Percentiles rank a stretch among this genome's conserved stretches.
Conservation (phyloP, 2,113 vertebrate species). For the Ovis canadensis region DNA sequence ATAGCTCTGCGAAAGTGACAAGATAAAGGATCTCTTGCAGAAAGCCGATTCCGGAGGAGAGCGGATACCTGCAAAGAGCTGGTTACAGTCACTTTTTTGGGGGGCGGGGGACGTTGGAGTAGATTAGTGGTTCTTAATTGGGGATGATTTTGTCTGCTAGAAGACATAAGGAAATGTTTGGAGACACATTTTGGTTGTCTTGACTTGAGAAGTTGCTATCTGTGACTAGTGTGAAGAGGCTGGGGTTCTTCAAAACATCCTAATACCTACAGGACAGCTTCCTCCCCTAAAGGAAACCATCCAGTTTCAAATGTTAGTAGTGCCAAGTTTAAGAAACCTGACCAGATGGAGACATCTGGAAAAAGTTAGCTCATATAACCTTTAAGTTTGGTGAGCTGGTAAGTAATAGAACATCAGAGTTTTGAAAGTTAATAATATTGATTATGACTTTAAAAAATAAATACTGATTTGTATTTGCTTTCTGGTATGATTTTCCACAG, state of each 20-base stretch:
- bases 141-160: background rate
- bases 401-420: background rate
- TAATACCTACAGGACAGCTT: background rate
- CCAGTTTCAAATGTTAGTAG: background rate
- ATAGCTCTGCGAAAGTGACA: background rate
- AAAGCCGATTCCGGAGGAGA: background rate
- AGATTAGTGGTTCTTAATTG: background rate
- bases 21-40: background rate
- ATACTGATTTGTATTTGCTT: background rate
- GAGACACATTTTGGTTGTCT: background rate
- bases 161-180: background rate
- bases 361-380: background rate
- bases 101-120: background rate
- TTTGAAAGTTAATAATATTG: conserved; percentile 17
- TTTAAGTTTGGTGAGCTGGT: background rate
- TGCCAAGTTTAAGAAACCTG: background rate
- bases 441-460: background rate
- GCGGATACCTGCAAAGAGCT: background rate
- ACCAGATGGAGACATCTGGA: background rate
- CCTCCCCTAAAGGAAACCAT: background rate
- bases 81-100: background rate
- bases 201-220: background rate
- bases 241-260: background rate
- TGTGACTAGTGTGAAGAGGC: background rate
- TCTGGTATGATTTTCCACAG: background rate